phyloP scores from a whole-genome alignment of 30 jellyfish, hydroid and myxozoan species.

The Turritopsis dohrnii region DNA sequence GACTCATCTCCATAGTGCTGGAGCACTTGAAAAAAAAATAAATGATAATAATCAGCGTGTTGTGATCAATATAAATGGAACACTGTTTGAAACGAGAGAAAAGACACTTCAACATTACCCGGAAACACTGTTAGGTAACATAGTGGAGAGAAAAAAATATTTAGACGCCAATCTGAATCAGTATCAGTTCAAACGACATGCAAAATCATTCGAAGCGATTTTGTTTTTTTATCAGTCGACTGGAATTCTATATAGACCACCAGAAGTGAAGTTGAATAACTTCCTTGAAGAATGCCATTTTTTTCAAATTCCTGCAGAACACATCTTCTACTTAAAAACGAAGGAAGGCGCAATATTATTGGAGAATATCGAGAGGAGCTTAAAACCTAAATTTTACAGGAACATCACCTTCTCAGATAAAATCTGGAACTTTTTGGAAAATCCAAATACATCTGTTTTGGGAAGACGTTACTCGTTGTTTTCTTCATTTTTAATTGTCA shows the following conservation, averaged over 20 bases:
- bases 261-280: constrained; percentile 29
- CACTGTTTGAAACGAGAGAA: constrained; percentile 60
- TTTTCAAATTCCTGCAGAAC: constrained; percentile 39
- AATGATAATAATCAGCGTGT: constrained; percentile 13
- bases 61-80: constrained; percentile 44
- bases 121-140: constrained; percentile 67
- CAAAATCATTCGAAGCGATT: constrained; percentile 63
- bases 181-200: constrained; percentile 37
- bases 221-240: constrained; percentile 68
- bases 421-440: constrained; percentile 49
- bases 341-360: constrained; percentile 42
- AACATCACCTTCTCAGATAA: constrained; percentile 1
- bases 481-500: constrained; percentile 13
- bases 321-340: constrained; percentile 40
- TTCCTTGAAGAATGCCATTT: constrained; percentile 52
- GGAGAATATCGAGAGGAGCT: not conserved
- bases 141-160: constrained; percentile 23
- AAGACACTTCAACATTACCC: constrained; percentile 68
- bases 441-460: constrained; percentile 50
- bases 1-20: not conserved
- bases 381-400: not conserved
- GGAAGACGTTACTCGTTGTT: constrained; percentile 40
- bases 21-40: not conserved
- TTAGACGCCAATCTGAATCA: constrained; percentile 6
- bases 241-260: constrained; percentile 64